A percentile compares a stretch with the other conserved stretches of the same genome.
Conservation (phyloP, 1,140 invertebrate genomes). For the Drosophila triauraria region DNA sequence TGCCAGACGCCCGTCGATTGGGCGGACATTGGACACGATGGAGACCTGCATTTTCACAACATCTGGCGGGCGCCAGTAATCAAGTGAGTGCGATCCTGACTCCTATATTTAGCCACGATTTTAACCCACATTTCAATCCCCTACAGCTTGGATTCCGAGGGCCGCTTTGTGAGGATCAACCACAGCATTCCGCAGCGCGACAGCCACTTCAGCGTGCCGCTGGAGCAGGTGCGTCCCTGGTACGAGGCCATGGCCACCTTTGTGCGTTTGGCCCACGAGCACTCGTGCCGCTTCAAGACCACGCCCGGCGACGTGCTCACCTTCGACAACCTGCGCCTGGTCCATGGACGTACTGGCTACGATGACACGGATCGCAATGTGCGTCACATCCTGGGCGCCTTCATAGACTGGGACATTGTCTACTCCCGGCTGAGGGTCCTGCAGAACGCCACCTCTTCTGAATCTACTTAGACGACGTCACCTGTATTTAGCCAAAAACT, state of each 20-base stretch:
- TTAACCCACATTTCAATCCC: background rate
- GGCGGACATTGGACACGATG: slow-evolving; percentile 88
- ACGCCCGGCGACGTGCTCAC: slow-evolving; percentile 88
- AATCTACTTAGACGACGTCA: background rate
- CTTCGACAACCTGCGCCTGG: slow-evolving; percentile 89
- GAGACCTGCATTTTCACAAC: slow-evolving; percentile 87
- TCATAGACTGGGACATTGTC: slow-evolving; percentile 91
- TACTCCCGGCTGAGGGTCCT: slow-evolving; percentile 87
- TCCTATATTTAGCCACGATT: background rate
- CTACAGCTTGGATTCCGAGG: slow-evolving; percentile 85
- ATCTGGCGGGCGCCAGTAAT: slow-evolving; percentile 88
- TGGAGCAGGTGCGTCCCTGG: slow-evolving; percentile 88
- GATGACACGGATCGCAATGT: slow-evolving; percentile 86
- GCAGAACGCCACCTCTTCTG: slow-evolving; percentile 7
- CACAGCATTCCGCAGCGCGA: slow-evolving; percentile 89
- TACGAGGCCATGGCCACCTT: slow-evolving; percentile 87
- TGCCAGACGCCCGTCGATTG: slow-evolving; percentile 87
- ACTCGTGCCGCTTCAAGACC: slow-evolving; percentile 88
- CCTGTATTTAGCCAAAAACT: background rate
- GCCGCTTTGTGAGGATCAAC: slow-evolving; percentile 87
- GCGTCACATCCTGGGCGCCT: slow-evolving; percentile 89
- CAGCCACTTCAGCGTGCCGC: slow-evolving; percentile 87
- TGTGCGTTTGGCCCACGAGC: slow-evolving; percentile 86
- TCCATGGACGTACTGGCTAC: slow-evolving; percentile 89
- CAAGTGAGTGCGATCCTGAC: slow-evolving; percentile 78